Conservation (phyloP, 2,888 invertebrate species). For the Pteria penguin region DNA sequence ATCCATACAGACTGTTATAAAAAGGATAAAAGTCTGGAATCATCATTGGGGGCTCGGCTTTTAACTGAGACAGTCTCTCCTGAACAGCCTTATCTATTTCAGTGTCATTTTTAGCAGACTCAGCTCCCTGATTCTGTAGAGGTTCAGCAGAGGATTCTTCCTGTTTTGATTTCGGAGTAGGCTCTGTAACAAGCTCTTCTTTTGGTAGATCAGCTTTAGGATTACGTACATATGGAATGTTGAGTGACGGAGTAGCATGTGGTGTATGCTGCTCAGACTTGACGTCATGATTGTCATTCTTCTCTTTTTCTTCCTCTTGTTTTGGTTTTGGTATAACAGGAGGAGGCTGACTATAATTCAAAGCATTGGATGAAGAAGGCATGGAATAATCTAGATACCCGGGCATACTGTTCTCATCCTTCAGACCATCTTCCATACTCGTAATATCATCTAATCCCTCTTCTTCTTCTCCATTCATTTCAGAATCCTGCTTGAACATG, state of each 20-base stretch:
- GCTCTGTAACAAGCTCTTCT: neutral
- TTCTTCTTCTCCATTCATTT: slow-evolving; percentile 5
- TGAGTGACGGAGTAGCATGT: neutral
- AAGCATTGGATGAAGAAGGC: neutral
- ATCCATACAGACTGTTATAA: slow-evolving; percentile 18
- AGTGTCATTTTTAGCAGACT: neutral
- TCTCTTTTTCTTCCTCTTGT: neutral
- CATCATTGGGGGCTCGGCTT: neutral
- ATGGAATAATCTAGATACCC: neutral
- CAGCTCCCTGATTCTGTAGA: neutral
- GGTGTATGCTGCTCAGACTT: neutral
- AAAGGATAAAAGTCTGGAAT: neutral
- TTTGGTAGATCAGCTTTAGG: neutral
- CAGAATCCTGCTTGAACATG: neutral
- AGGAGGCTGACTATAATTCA: neutral
- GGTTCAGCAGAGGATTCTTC: neutral
- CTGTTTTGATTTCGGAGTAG: neutral
- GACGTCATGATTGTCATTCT: slow-evolving; percentile 3
- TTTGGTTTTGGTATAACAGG: neutral
- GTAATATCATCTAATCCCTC: neutral
- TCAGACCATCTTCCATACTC: neutral
- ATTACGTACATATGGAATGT: neutral
- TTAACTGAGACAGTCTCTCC: neutral
- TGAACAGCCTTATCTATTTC: neutral
- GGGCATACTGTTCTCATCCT: neutral